phyloP scores from a whole-genome alignment of 2,113 vertebrate species.

The Burhinus bistriatus region DNA sequence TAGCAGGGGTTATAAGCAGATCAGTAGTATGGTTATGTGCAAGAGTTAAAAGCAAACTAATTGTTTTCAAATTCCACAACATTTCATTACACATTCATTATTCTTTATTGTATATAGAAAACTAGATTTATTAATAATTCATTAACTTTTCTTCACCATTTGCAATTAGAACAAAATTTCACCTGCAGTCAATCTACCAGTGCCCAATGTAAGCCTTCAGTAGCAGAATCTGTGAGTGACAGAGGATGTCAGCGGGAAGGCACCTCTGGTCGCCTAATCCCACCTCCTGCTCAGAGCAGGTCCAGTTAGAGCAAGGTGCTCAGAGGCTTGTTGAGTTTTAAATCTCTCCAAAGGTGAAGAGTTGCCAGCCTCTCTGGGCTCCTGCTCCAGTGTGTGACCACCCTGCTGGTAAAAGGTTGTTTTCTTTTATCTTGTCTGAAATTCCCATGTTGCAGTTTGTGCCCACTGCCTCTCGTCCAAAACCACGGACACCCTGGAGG shows the following conservation, averaged over 20 bases:
- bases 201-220: background rate
- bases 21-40: background rate
- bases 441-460: background rate
- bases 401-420: background rate
- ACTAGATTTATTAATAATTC: background rate
- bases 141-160: background rate
- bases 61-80: background rate
- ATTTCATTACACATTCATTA: background rate
- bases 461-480: background rate
- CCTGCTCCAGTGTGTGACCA: background rate
- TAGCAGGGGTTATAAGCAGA: background rate
- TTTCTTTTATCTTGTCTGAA: background rate
- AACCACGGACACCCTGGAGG: background rate
- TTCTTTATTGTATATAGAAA: background rate
- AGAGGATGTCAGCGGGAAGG: background rate
- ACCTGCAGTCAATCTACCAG: rapidly evolving
- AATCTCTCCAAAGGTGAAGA: background rate
- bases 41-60: background rate
- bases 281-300: background rate
- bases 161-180: background rate
- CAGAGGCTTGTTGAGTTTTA: background rate
- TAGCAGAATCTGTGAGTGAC: background rate
- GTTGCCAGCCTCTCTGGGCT: background rate
- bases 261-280: background rate
- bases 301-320: background rate